phyloP scores from a whole-genome alignment of 2,797 vertebrate species.

The Sylvia borin region DNA sequence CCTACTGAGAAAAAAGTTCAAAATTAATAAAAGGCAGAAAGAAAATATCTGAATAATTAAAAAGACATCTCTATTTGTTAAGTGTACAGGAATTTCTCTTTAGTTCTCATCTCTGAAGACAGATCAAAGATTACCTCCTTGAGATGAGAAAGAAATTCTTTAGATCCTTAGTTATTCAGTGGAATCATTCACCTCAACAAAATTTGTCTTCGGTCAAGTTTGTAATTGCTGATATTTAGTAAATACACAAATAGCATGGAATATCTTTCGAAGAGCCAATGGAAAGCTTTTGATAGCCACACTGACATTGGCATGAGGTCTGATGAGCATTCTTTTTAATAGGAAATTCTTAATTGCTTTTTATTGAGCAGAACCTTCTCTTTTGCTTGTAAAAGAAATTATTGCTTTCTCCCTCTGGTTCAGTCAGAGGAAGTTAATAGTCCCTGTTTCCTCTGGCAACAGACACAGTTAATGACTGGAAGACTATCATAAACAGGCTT shows the following conservation, averaged over 20 bases:
- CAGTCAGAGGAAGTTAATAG: constrained; percentile 71
- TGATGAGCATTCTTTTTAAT: constrained; percentile 57
- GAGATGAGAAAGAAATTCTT: not conserved
- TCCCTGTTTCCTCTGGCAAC: constrained; percentile 56
- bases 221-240: not conserved
- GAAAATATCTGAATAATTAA: not conserved
- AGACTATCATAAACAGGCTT: constrained; percentile 65
- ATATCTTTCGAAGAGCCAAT: not conserved
- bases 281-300: not conserved
- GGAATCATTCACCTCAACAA: not conserved
- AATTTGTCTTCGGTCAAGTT: not conserved
- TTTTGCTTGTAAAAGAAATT: constrained; percentile 75
- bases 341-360: constrained; percentile 74
- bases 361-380: constrained; percentile 76
- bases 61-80: not conserved
- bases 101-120: not conserved
- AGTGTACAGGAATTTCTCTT: not conserved
- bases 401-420: constrained; percentile 49
- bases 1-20: not conserved
- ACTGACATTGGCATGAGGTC: not conserved
- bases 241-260: not conserved
- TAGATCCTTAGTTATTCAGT: not conserved
- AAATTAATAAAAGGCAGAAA: not conserved
- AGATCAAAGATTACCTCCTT: not conserved
- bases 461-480: constrained; percentile 58